phyloP scores from a whole-genome alignment of 2,888 invertebrate species.

The Parasteatoda lunata region DNA sequence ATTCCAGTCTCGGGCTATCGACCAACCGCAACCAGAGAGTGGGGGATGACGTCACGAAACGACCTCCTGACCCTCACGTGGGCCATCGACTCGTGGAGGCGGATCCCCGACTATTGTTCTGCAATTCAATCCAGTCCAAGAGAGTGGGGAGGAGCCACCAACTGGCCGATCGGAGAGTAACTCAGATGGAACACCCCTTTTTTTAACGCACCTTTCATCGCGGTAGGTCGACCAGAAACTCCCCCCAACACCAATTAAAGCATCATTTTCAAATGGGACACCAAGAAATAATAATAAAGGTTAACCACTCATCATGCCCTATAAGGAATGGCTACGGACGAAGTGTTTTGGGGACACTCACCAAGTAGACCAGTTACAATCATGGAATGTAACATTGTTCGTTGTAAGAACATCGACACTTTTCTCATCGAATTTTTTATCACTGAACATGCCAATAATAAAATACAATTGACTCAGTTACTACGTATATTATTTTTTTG shows the following conservation, averaged over 20 bases:
- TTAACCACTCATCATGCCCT: too few species aligned
- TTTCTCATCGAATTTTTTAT: too few species aligned
- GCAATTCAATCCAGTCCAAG: conserved; percentile 34
- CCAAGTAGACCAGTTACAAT: too few species aligned
- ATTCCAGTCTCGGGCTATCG: conserved; percentile 17
- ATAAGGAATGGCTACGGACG: too few species aligned
- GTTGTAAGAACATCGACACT: too few species aligned
- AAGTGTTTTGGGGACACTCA: too few species aligned
- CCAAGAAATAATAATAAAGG: too few species aligned
- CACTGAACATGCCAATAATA: too few species aligned
- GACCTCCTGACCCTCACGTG: conserved; percentile 39
- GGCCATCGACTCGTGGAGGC: conserved; percentile 46
- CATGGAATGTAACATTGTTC: too few species aligned
- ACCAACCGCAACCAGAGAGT: conserved; percentile 40
- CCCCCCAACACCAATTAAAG: conserved; percentile 34
- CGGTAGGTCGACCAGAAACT: conserved; percentile 16
- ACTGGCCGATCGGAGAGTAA: not conserved
- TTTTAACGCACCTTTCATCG: not conserved
- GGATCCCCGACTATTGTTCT: conserved; percentile 30
- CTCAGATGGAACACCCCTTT: conserved; percentile 28
- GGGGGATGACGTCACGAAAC: conserved; percentile 48
- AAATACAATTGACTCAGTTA: too few species aligned
- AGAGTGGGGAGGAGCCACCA: conserved; percentile 25
- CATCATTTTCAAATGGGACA: not conserved
- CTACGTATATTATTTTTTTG: too few species aligned